Evolutionary conservation across 1,140 invertebrate genomes (phyloP).

Genomic region (Eupristina koningsbergeri): DNA sequence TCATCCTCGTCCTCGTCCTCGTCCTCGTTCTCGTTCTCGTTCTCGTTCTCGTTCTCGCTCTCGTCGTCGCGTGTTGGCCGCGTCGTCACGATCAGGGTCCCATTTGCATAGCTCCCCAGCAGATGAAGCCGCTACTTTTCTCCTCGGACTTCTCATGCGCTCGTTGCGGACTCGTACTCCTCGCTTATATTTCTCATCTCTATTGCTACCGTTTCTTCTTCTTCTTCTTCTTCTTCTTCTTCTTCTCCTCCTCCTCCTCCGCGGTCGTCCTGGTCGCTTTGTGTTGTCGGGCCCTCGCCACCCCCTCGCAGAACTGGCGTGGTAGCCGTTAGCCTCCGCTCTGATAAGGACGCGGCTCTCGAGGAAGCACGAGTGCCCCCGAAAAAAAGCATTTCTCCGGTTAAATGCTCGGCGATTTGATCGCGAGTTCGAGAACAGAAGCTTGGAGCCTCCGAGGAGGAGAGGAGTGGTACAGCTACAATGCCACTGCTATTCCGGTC

Average conservation of each 20-base stretch:
- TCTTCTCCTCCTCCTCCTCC: not conserved
- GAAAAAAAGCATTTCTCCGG: conserved; percentile 22
- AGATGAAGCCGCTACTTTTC: conserved; percentile 57
- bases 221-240: conserved; percentile 17
- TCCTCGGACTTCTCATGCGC: conserved; percentile 23
- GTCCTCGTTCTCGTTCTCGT: conserved; percentile 52
- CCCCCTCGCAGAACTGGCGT: not conserved
- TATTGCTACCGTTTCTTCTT: conserved; percentile 17
- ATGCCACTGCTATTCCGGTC: not conserved
- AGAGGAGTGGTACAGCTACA: not conserved
- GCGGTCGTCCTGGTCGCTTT: not conserved
- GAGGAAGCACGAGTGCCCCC: not conserved
- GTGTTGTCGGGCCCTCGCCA: not conserved
- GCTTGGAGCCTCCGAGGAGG: not conserved
- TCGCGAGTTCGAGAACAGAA: not conserved
- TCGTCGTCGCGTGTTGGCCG: conserved; percentile 59
- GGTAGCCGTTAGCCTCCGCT: not conserved
- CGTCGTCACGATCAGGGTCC: conserved; percentile 62
- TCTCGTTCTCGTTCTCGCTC: conserved; percentile 46
- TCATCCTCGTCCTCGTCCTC: conserved; percentile 54
- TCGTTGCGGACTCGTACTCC: not conserved
- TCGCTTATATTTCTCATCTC: conserved; percentile 11
- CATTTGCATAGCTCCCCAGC: conserved; percentile 64
- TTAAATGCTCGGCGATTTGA: conserved; percentile 24
- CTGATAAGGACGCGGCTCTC: not conserved